Percentiles rank a stretch among this genome's conserved stretches.
Conservation (phyloP, 2,797 vertebrate genomes). For the Orientallactaga sibirica region DNA sequence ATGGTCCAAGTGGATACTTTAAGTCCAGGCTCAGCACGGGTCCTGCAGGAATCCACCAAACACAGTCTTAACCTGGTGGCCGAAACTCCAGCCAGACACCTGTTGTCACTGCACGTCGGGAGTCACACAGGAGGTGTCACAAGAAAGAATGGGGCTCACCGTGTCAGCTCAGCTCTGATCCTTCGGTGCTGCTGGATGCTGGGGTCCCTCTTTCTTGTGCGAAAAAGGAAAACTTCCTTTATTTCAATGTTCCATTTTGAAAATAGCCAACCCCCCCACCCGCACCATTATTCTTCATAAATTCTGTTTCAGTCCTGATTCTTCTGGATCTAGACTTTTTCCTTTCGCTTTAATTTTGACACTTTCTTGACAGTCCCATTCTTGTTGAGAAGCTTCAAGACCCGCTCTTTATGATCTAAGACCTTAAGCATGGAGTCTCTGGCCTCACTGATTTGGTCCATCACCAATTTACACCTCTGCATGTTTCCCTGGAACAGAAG, state of each 20-base stretch:
- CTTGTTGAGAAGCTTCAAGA: constrained; percentile 99
- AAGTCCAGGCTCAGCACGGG: constrained; percentile 74
- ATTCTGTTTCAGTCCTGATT: constrained; percentile 82
- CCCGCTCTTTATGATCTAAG: constrained; percentile 98
- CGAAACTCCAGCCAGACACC: constrained; percentile 12
- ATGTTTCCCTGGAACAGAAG: constrained; percentile 95
- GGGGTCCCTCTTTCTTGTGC: constrained; percentile 76
- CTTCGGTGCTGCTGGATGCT: constrained; percentile 74
- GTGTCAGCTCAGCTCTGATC: constrained; percentile 75
- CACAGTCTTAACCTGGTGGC: constrained; percentile 62
- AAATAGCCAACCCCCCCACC: constrained; percentile 83
- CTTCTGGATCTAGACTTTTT: constrained; percentile 90
- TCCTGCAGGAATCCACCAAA: constrained; percentile 76
- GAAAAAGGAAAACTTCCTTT: constrained; percentile 84
- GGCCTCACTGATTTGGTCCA: constrained; percentile 99
- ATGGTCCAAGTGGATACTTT: constrained; percentile 69
- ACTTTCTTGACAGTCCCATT: constrained; percentile 97
- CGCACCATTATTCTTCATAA: constrained; percentile 84
- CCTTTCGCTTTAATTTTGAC: constrained; percentile 98
- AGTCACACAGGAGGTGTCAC: constrained; percentile 77
- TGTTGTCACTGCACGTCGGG: constrained; percentile 68
- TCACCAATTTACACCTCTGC: constrained; percentile 99
- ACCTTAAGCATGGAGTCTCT: constrained; percentile 99
- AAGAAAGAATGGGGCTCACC: constrained; percentile 80
- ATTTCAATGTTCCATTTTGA: constrained; percentile 85